Evolutionary conservation across 2,113 vertebrate species (phyloP).

Genomic region (Trinectes maculatus): DNA sequence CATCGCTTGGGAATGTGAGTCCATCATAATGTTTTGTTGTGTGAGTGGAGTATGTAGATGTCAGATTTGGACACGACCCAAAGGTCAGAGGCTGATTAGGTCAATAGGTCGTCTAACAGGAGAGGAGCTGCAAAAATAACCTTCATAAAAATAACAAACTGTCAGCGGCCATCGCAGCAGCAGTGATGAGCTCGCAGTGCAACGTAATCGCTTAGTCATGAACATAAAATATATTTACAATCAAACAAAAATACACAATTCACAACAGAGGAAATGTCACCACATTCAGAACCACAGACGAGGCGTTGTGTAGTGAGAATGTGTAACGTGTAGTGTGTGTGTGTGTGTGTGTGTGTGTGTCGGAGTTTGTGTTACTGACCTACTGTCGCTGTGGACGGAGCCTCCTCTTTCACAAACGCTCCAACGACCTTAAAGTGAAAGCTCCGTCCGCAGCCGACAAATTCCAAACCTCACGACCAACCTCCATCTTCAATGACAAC

Average conservation of each 20-base stretch:
- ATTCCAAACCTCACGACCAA: conserved; percentile 11
- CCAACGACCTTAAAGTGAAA: conserved; percentile 4
- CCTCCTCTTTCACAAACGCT: neutral
- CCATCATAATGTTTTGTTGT: conserved; percentile 1
- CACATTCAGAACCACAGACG: conserved; percentile 62
- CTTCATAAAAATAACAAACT: conserved; percentile 57
- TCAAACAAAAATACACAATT: conserved; percentile 41
- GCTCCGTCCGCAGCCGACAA: neutral
- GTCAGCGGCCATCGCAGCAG: conserved; percentile 51
- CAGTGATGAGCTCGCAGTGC: conserved; percentile 68
- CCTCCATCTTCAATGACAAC: conserved; percentile 44
- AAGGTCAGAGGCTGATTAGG: conserved; percentile 62
- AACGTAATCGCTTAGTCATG: conserved; percentile 60
- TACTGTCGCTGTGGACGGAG: neutral
- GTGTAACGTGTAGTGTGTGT: conserved; percentile 46
- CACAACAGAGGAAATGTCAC: conserved; percentile 36
- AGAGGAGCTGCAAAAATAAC: conserved; percentile 66
- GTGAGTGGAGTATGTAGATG: conserved; percentile 27
- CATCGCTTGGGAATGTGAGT: conserved; percentile 19
- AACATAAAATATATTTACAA: conserved; percentile 78
- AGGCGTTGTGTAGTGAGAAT: conserved; percentile 28
- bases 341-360: neutral
- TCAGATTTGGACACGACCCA: conserved; percentile 35
- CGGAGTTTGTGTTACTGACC: conserved; percentile 24
- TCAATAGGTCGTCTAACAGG: conserved; percentile 68